Evolutionary conservation across 2,113 vertebrate genomes (phyloP).

Genomic region (Tachuris rubrigastra): DNA sequence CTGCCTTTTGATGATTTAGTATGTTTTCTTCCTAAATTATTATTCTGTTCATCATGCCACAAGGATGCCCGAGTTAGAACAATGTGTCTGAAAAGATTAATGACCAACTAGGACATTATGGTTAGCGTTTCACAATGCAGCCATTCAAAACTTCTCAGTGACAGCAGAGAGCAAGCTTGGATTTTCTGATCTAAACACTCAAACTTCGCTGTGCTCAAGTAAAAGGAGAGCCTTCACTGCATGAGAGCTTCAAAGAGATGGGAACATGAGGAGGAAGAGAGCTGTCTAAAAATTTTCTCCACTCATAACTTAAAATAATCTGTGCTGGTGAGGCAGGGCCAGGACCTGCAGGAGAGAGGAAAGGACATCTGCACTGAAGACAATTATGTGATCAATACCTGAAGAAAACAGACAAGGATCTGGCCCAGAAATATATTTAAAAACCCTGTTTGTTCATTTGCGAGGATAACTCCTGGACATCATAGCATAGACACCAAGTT

Average conservation of each 20-base stretch:
- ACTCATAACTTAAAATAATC: neutral
- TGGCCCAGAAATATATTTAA: neutral
- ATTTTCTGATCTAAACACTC: constrained; percentile 28
- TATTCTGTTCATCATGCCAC: neutral
- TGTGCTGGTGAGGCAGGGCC: neutral
- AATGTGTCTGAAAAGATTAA: constrained; percentile 1
- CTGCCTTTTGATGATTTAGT: neutral
- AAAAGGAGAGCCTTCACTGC: constrained; percentile 8
- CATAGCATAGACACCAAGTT: neutral
- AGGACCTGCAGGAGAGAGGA: neutral
- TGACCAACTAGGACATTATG: neutral
- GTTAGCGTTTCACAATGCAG: neutral
- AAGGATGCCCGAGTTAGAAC: neutral
- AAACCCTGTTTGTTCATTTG: neutral
- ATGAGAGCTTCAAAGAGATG: neutral
- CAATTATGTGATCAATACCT: neutral
- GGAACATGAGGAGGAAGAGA: neutral
- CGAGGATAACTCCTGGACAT: neutral
- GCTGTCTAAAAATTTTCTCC: constrained; percentile 5
- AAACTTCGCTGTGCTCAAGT: neutral
- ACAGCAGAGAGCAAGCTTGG: neutral
- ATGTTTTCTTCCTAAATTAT: neutral
- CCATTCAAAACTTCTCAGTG: constrained; percentile 1
- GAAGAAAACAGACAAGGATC: neutral
- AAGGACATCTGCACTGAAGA: neutral